Conservation (phyloP, 2,888 invertebrate genomes). For the Cephus nigrinus region DNA sequence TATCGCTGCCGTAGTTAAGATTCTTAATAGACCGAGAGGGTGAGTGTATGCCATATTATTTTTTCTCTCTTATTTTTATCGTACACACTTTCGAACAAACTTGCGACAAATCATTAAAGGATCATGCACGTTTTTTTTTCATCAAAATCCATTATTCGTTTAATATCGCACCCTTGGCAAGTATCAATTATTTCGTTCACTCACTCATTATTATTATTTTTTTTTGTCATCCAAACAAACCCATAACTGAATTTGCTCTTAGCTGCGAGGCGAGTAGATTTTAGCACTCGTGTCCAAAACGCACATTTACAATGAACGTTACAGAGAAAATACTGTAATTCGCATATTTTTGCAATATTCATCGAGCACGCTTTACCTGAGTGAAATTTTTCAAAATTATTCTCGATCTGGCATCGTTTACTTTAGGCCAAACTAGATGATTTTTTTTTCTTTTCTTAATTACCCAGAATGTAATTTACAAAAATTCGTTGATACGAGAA, state of each 20-base stretch:
- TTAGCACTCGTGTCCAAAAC: neutral
- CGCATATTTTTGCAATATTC: neutral
- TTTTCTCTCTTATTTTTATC: constrained; percentile 6
- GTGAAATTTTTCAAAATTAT: neutral
- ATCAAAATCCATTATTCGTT: too few relatives aligned
- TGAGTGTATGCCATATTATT: neutral
- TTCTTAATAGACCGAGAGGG: neutral
- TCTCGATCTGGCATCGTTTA: neutral
- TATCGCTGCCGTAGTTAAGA: neutral
- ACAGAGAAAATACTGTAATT: neutral
- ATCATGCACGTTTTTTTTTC: too few relatives aligned
- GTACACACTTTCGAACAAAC: constrained; percentile 7
- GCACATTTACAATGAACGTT: neutral
- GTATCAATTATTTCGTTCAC: constrained; percentile 3
- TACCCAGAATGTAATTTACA: neutral
- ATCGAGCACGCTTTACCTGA: neutral
- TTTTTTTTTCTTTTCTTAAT: neutral
- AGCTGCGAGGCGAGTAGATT: constrained; percentile 8
- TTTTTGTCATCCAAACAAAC: neutral
- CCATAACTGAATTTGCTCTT: constrained; percentile 13
- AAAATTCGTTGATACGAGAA: neutral
- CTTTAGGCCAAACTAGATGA: neutral
- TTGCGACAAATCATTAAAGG: too few relatives aligned
- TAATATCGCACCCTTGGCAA: neutral
- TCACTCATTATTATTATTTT: neutral